These are phyloP conservation scores for Cenopis cana DNA, from an alignment of 2,888 invertebrate genomes.

Conservation along the genomic window DNA sequence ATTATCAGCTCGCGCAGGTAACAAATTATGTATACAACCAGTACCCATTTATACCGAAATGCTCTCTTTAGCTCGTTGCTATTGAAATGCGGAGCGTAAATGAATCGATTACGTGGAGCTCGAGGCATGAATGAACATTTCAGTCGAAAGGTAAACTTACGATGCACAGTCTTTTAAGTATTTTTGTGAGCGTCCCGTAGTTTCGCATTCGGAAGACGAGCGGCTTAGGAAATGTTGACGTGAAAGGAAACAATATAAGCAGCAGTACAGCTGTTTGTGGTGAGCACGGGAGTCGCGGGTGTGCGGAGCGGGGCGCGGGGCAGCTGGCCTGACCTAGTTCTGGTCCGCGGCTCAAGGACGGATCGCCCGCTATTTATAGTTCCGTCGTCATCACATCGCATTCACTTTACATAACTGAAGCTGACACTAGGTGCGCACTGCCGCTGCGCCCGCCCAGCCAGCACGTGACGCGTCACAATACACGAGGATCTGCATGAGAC, in stretches of 20 bases:
- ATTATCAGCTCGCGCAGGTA: conserved; percentile 75
- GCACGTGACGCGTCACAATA: conserved; percentile 44
- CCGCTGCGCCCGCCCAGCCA: conserved; percentile 60
- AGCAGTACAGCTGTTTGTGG: conserved; percentile 56
- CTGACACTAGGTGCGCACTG: conserved; percentile 66
- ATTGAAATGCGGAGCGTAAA: conserved; percentile 54
- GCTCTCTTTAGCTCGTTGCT: conserved; percentile 55
- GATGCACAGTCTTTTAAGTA: conserved; percentile 18
- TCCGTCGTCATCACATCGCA: conserved; percentile 75
- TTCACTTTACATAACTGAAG: conserved; percentile 79
- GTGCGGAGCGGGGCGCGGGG: conserved; percentile 61
- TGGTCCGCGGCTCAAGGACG: conserved; percentile 81
- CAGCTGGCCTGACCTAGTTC: conserved; percentile 80
- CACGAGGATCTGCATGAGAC: conserved; percentile 56
- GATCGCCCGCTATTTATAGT: conserved; percentile 83
- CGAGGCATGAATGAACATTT: conserved; percentile 59
- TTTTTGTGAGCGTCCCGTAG: not conserved
- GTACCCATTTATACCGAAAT: conserved; percentile 58
- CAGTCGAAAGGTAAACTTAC: conserved; percentile 32
- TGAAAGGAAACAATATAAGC: conserved; percentile 53
- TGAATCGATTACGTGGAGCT: conserved; percentile 52
- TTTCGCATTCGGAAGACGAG: conserved; percentile 42
- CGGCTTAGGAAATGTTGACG: conserved; percentile 55
- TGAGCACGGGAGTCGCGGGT: conserved; percentile 36
- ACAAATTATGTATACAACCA: conserved; percentile 61